Evolutionary conservation across 2,888 invertebrate species (phyloP).

Genomic region (Pomacea canaliculata): DNA sequence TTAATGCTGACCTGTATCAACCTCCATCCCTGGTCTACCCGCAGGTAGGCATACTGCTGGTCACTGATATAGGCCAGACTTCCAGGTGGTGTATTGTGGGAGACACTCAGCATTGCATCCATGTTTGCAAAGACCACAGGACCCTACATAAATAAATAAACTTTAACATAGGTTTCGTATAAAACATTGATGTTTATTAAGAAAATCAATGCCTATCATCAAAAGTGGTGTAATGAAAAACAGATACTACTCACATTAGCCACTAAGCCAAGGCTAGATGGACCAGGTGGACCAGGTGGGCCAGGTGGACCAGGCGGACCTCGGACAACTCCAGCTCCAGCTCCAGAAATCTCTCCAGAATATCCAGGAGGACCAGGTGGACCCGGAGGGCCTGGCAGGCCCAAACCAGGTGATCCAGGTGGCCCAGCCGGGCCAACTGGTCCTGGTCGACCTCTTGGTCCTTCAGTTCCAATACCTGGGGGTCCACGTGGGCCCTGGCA

Average conservation of each 20-base stretch:
- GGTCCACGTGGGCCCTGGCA: conserved; percentile 41
- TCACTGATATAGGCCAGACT: conserved; percentile 55
- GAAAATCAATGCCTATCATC: background rate
- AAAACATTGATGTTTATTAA: background rate
- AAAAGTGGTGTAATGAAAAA: background rate
- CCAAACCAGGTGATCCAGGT: conserved; percentile 32
- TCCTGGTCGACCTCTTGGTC: conserved; percentile 31
- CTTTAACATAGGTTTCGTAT: background rate
- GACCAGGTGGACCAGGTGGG: conserved; percentile 47
- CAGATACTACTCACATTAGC: too few relatives aligned
- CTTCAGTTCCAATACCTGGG: conserved; percentile 33
- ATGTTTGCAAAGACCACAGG: conserved; percentile 52
- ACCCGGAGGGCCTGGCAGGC: conserved; percentile 38
- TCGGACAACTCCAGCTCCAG: background rate
- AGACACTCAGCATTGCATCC: conserved; percentile 47
- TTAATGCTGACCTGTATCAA: conserved; percentile 42
- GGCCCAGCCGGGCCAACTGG: conserved; percentile 36
- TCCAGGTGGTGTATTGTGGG: conserved; percentile 51
- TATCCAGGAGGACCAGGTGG: conserved; percentile 48
- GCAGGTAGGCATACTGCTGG: conserved; percentile 50
- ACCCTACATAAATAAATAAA: conserved; percentile 34
- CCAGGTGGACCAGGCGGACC: conserved; percentile 45
- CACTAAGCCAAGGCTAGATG: conserved; percentile 41
- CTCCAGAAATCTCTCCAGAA: conserved; percentile 26
- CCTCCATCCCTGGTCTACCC: conserved; percentile 56